A percentile compares a stretch with the other conserved stretches of the same genome.
These are phyloP conservation scores for Cotesia chilonis DNA, from an alignment of 1,140 invertebrate genomes.

Conservation along the genomic window DNA sequence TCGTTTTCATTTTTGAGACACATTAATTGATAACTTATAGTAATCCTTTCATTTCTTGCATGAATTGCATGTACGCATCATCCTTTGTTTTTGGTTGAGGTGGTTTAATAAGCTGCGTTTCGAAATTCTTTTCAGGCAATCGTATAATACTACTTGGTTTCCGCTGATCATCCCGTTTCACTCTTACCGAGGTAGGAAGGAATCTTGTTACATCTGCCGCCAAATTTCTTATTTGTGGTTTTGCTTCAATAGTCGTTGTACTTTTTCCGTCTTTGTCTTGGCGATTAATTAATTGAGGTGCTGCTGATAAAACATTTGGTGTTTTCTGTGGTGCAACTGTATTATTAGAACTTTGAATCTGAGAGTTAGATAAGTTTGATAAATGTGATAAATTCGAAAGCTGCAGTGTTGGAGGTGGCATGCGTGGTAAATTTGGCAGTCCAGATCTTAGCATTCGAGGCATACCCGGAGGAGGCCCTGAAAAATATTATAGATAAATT, in stretches of 20 bases:
- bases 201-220: conserved; percentile 95
- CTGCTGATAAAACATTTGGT: conserved; percentile 82
- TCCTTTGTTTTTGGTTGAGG: conserved; percentile 81
- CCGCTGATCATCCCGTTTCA: conserved; percentile 84
- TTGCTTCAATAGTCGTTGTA: conserved; percentile 88
- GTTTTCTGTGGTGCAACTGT: conserved; percentile 62
- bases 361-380: conserved; percentile 49
- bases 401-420: conserved; percentile 67
- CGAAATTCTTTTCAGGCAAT: conserved; percentile 57
- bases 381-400: conserved; percentile 54
- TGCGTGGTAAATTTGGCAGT: conserved; percentile 64
- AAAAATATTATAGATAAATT: conserved; percentile 35
- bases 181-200: conserved; percentile 88
- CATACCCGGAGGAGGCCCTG: conserved; percentile 67
- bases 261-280: conserved; percentile 71
- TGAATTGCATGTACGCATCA: conserved; percentile 97
- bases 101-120: conserved; percentile 58
- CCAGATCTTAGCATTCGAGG: conserved; percentile 69
- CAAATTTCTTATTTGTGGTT: conserved; percentile 93
- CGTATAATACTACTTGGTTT: conserved; percentile 59
- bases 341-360: conserved; percentile 53
- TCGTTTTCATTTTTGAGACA: too few relatives aligned
- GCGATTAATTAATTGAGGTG: conserved; percentile 80
- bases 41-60: conserved; percentile 96
- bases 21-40: conserved; percentile 68